These are phyloP conservation scores for Ptychodera flava DNA, from an alignment of 35 echinoderm and acorn worm species.

Conservation along the genomic window DNA sequence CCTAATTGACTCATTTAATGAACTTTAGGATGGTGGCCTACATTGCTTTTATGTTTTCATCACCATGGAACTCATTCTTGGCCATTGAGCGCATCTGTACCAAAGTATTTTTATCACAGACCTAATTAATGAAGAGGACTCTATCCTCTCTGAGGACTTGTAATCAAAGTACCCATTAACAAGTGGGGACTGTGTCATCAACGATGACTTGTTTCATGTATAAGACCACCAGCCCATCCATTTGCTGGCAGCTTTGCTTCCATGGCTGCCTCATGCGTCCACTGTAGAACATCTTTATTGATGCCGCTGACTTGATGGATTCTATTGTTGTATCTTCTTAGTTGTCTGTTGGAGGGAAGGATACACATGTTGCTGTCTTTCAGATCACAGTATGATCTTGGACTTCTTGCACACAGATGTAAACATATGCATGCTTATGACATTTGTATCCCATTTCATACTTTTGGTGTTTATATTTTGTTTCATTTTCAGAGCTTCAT, in stretches of 20 bases:
- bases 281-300: background rate
- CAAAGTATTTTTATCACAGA: too few species aligned
- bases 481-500: conserved; percentile 6
- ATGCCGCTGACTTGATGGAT: conserved; percentile 16
- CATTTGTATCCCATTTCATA: conserved; percentile 10
- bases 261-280: conserved; percentile 7
- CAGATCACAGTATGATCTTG: conserved; percentile 7
- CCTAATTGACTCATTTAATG: too few species aligned
- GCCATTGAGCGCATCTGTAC: too few species aligned
- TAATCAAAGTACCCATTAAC: too few species aligned
- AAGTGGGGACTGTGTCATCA: too few species aligned
- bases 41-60: too few species aligned
- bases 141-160: too few species aligned
- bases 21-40: too few species aligned
- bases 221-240: background rate
- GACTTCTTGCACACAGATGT: conserved; percentile 15
- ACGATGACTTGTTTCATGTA: too few species aligned
- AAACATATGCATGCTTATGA: conserved; percentile 31
- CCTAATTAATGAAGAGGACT: too few species aligned
- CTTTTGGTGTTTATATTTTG: background rate
- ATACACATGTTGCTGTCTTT: conserved; percentile 26
- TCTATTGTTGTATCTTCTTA: conserved; percentile 3
- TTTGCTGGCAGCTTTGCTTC: conserved; percentile 13
- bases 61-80: too few species aligned
- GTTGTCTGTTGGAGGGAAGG: conserved; percentile 9